Percentiles rank a stretch among this genome's conserved stretches.
These are phyloP conservation scores for Hepsetus odoe DNA, from an alignment of 2,113 vertebrate species.

Conservation along the genomic window DNA sequence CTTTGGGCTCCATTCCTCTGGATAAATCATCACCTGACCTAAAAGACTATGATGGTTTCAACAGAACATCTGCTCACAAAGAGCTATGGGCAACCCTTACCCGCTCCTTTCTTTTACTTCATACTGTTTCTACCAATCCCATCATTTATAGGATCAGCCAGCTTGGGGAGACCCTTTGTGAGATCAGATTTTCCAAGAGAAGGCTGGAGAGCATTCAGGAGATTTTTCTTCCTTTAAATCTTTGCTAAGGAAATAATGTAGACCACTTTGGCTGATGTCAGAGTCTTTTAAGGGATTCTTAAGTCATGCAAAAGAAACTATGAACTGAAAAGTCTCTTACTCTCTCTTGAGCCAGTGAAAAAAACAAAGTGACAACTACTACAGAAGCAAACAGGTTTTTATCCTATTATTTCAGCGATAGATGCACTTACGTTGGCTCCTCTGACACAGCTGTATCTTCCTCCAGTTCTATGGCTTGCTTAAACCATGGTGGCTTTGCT, in stretches of 20 bases:
- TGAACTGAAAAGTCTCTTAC: not conserved
- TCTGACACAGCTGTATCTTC: conserved; percentile 84
- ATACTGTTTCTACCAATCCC: conserved; percentile 24
- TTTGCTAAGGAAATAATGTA: not conserved
- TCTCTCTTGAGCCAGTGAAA: not conserved
- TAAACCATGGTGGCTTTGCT: conserved; percentile 93
- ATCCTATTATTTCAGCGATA: not conserved
- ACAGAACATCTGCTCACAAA: conserved; percentile 44
- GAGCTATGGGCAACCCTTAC: not conserved
- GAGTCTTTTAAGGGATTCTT: not conserved
- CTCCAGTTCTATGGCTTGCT: conserved; percentile 94
- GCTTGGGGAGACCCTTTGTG: not conserved
- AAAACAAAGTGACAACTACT: not conserved
- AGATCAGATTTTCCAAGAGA: conserved; percentile 13
- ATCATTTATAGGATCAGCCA: conserved; percentile 21
- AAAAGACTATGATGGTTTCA: conserved; percentile 45
- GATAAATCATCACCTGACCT: conserved; percentile 30
- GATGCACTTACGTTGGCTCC: conserved; percentile 88
- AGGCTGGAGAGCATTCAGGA: not conserved
- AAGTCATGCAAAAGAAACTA: not conserved
- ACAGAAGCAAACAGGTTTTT: not conserved
- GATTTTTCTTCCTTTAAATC: not conserved
- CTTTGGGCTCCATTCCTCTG: conserved; percentile 27
- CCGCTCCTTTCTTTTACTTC: conserved; percentile 15
- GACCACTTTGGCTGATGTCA: not conserved